Base-by-base conservation (phyloP, 2,113 vertebrate species). In the Fulica atra region DNA sequence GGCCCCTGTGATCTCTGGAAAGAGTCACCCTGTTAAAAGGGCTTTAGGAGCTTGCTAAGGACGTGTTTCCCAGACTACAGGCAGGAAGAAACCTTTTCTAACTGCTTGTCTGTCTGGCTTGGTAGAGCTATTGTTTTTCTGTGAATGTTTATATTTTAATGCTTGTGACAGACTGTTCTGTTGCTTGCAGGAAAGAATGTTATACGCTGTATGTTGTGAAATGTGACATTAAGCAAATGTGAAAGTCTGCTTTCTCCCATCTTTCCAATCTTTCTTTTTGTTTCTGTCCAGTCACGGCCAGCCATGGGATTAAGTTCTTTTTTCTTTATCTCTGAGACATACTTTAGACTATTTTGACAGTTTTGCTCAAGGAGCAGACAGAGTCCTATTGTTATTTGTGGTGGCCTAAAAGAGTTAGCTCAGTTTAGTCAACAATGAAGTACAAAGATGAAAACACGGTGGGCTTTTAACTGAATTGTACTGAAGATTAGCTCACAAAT, bases 121-220 rank as follows among this genome's bases (percentile, higher is more conserved):
- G 48, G 38, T 64, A 74, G 48, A 31, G 51, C 18, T 90, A 31
- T 82, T 86, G 38, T 81, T 92, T 91, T 88, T 93, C 70, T 78
- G 51, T 60, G 51, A 86, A 93, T 50, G 70, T 72, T 94, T 92
- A 23, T 81, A 88, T 92, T 89, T 83, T 73, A 83, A 68, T 94
- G 42, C 60, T 88, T 92, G 40, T 92, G 90, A 93, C 76, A 94
- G 79, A 71, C 61, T 54, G 16, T 59, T 95, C 61, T 89, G 91
- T 86, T 95, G 80, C 83, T 95, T 84, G 56, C 83, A 91, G 86
- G 80, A 48, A 81, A 86, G 77, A 84, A 86, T 38, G 51, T 66
- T 95, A 56, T 28, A 56, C 38, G 12, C 50, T 17, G 21, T 51
- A 44, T 60, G 38, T 66, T 92, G 72, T 88, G 92, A 86, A 95